Percentiles rank a stretch among this genome's conserved stretches.
These are phyloP conservation scores for Micrasema minimum DNA, from an alignment of 1,140 invertebrate species.

Conservation along the genomic window DNA sequence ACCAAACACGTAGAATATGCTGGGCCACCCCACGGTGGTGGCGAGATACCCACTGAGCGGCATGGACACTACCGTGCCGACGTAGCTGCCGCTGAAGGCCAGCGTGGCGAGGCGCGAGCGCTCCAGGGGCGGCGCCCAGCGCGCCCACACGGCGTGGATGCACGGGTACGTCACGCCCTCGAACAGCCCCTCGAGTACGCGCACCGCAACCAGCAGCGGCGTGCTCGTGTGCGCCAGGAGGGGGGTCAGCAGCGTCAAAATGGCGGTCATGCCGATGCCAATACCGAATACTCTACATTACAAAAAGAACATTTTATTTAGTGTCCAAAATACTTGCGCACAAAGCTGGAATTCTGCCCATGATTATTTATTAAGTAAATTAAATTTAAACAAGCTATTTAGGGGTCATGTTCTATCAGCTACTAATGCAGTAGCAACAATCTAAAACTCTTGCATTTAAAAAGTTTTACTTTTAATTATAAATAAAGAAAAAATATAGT, in stretches of 20 bases:
- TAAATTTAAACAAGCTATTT: too few species aligned
- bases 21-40: constrained; percentile 81
- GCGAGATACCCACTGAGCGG: constrained; percentile 79
- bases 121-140: constrained; percentile 89
- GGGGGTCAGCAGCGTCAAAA: constrained; percentile 87
- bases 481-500: too few species aligned
- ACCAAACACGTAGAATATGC: constrained; percentile 91
- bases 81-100: constrained; percentile 84
- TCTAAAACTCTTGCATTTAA: too few species aligned
- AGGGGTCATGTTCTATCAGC: too few species aligned
- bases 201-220: constrained; percentile 76
- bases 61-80: constrained; percentile 85
- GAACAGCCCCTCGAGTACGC: constrained; percentile 88
- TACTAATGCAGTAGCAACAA: too few species aligned
- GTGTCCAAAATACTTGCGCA: too few species aligned
- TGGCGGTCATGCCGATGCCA: constrained; percentile 82
- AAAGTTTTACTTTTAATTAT: too few species aligned
- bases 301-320: too few species aligned
- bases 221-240: constrained; percentile 77
- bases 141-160: constrained; percentile 87
- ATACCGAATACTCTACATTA: constrained; percentile 75
- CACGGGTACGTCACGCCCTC: constrained; percentile 92
- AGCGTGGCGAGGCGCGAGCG: constrained; percentile 81
- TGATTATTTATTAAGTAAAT: too few species aligned
- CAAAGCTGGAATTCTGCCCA: too few species aligned